Evolutionary conservation across 1,140 invertebrate genomes (phyloP).

Genomic region (Apis cerana): DNA sequence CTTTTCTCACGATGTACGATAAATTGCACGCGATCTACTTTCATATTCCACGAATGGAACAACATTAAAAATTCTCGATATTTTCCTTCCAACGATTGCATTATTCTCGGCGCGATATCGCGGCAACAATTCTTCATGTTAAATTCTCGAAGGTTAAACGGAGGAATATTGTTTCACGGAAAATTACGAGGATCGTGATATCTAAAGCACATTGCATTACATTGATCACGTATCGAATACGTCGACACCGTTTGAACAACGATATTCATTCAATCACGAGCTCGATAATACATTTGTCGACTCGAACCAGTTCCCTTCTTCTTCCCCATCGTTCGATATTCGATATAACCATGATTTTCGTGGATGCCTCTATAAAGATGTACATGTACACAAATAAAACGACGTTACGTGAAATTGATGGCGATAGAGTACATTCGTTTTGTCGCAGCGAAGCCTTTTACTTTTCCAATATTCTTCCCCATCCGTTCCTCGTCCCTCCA

Average conservation of each 20-base stretch:
- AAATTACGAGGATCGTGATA: not conserved
- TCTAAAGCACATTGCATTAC: not conserved
- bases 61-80: not conserved
- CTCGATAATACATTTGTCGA: constrained; percentile 10
- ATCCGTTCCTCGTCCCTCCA: not conserved
- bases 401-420: not conserved
- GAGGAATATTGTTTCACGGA: not conserved
- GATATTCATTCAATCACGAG: constrained; percentile 3
- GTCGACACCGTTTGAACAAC: constrained; percentile 43
- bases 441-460: no score
- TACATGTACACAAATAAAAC: constrained; percentile 5
- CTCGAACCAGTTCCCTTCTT: constrained; percentile 31
- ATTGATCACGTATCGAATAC: constrained; percentile 35
- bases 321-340: not conserved
- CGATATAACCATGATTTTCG: not conserved
- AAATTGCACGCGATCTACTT: not conserved
- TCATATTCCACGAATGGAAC: not conserved
- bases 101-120: not conserved
- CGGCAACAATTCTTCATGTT: not conserved
- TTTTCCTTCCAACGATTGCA: not conserved
- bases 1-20: no score
- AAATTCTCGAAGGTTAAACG: not conserved
- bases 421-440: no score
- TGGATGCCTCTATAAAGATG: not conserved
- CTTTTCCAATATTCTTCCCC: no score